Base-by-base conservation (phyloP, 2,797 vertebrate genomes). In the Lacerta viridis region DNA sequence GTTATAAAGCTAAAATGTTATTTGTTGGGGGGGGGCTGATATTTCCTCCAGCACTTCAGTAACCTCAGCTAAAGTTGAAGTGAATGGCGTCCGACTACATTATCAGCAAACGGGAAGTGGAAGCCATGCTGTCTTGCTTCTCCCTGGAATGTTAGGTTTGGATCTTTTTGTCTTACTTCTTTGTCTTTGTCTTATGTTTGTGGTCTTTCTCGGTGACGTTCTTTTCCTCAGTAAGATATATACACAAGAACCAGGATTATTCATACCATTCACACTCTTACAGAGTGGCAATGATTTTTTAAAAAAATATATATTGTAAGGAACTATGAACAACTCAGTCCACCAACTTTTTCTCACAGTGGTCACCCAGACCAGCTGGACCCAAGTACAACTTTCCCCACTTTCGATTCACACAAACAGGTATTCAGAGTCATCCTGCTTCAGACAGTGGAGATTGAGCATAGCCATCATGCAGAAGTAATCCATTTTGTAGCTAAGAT, bases 111-210 rank as follows among this genome's bases (percentile, higher is more conserved):
- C 97, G 0, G 98, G 98, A 91, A 93, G 89, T 87, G 98, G 98
- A 85, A 95, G 96, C 13, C 98, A 98, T 33, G 95, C 95, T 0
- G 93, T 98, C 87, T 96, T 99, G 89, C 93, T 99, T 82, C 95
- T 99, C 87, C 98, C 98, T 1, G 98, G 98, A 69, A 98, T 98
- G 96, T 90, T 99, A 92, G 98, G 98, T 99, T 86, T 89, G 97
- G 43, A 92, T 7, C 7, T 69, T 88, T 74, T 90, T 89, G 8
- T 80, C 66, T 86, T 93, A 74, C 68, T 15, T 84, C 33, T 59
- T 33, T 76, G 71, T 74, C 72, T 74, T 15, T 74, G 15, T 74
- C 33, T 74, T 39, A 17, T 64, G 61, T 23, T 64, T 64, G 20
- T 64, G 20, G 61, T 64, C 61, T 64, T 23, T 64, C 17, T 64